Evolutionary conservation across 1,140 invertebrate genomes (phyloP).

Genomic region (Diploscapter pachys): DNA sequence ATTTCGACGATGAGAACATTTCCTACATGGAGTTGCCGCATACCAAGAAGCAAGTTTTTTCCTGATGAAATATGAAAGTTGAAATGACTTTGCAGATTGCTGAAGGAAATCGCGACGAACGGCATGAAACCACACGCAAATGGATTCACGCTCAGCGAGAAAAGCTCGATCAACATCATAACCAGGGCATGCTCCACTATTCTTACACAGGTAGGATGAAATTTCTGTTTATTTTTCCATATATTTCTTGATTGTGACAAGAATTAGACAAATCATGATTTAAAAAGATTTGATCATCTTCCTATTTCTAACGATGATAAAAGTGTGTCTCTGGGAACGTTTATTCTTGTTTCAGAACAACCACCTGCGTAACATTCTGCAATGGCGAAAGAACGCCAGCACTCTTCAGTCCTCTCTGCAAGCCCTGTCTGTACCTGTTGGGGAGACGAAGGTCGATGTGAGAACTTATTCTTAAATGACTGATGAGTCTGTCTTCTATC

Average conservation of each 20-base stretch:
- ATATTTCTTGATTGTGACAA: too few relatives aligned
- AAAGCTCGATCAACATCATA: constrained; percentile 76
- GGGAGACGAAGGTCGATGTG: constrained; percentile 76
- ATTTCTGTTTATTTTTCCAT: too few relatives aligned
- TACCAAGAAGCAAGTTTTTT: constrained; percentile 17
- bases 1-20: constrained; percentile 66
- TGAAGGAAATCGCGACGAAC: constrained; percentile 66
- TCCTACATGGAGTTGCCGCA: constrained; percentile 72
- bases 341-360: constrained; percentile 1
- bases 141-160: constrained; percentile 63
- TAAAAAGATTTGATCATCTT: too few relatives aligned
- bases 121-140: constrained; percentile 25
- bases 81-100: background rate
- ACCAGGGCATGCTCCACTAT: constrained; percentile 90
- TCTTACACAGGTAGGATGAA: constrained; percentile 68
- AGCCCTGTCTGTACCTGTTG: constrained; percentile 18
- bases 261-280: too few relatives aligned
- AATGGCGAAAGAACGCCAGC: background rate
- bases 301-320: background rate
- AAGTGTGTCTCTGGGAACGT: background rate
- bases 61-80: background rate
- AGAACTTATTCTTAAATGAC: background rate
- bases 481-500: background rate
- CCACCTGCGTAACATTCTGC: background rate
- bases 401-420: constrained; percentile 27